These are phyloP conservation scores for Gambusia affinis DNA, from an alignment of 2,113 vertebrate genomes.

Conservation along the genomic window DNA sequence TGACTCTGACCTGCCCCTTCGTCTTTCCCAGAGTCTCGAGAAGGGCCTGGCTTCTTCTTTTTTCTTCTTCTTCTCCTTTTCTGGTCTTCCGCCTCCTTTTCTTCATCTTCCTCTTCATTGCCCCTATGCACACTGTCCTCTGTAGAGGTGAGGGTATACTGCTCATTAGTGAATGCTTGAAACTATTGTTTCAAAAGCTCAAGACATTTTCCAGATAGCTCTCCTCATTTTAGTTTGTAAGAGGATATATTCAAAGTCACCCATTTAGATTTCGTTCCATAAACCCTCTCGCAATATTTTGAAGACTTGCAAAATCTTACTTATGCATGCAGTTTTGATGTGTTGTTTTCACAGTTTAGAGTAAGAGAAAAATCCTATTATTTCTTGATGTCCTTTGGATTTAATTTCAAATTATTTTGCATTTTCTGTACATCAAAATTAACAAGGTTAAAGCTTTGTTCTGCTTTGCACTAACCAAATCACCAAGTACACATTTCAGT, in stretches of 20 bases:
- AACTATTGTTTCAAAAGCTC: neutral
- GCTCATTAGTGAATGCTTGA: neutral
- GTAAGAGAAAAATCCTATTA: too few relatives aligned
- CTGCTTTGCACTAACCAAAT: neutral
- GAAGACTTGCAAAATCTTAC: neutral
- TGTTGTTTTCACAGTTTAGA: neutral
- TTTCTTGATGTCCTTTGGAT: neutral
- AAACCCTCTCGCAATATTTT: neutral
- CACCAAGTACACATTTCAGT: neutral
- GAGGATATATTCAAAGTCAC: too few relatives aligned
- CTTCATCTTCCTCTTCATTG: constrained; percentile 30
- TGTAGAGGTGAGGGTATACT: constrained; percentile 13
- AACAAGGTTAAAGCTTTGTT: neutral
- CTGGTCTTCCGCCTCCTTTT: constrained; percentile 27
- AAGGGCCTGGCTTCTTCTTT: constrained; percentile 49
- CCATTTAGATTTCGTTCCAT: too few relatives aligned
- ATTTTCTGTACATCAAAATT: neutral
- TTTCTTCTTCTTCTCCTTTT: constrained; percentile 56
- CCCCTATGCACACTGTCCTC: constrained; percentile 29
- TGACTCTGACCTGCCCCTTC: constrained; percentile 7
- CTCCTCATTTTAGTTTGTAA: neutral
- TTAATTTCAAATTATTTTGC: neutral
- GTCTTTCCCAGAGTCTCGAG: neutral
- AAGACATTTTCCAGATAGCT: neutral
- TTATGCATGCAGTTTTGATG: neutral